Conservation (phyloP, 2,888 invertebrate species). For the Drosophila putrida region DNA sequence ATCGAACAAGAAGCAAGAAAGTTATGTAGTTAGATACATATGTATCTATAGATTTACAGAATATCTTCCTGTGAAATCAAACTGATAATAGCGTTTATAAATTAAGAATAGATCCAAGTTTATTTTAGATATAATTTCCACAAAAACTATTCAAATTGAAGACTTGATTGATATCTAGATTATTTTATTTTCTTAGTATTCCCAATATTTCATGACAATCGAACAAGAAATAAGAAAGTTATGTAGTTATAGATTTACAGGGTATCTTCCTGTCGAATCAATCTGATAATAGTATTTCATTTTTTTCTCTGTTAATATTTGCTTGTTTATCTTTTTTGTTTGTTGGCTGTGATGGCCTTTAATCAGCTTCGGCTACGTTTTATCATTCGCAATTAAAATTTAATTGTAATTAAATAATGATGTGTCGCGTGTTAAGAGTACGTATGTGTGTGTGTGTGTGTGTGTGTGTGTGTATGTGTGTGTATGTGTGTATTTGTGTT, state of each 20-base stretch:
- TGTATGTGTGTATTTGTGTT: slow-evolving; percentile 15
- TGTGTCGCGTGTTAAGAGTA: slow-evolving; percentile 32
- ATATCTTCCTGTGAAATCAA: not conserved
- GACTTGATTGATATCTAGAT: not conserved
- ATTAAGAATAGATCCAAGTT: too few species aligned
- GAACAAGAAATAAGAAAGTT: too few species aligned
- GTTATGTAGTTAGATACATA: too few species aligned
- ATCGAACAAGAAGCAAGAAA: too few species aligned
- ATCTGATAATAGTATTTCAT: not conserved
- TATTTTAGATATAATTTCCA: not conserved
- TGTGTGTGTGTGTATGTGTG: not conserved
- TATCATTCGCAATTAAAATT: slow-evolving; percentile 56
- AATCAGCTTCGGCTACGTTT: slow-evolving; percentile 32
- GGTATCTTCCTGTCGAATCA: not conserved
- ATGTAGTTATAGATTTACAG: not conserved
- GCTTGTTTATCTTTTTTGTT: not conserved
- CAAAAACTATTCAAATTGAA: not conserved
- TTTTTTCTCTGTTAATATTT: not conserved
- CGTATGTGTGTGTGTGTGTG: not conserved
- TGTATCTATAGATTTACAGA: not conserved
- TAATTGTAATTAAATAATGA: slow-evolving; percentile 58
- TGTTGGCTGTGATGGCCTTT: slow-evolving; percentile 10
- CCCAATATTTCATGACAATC: not conserved
- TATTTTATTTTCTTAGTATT: not conserved
- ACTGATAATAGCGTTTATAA: not conserved